Conservation (phyloP, 1,140 invertebrate genomes). For the Schlechtendalia chinensis region DNA sequence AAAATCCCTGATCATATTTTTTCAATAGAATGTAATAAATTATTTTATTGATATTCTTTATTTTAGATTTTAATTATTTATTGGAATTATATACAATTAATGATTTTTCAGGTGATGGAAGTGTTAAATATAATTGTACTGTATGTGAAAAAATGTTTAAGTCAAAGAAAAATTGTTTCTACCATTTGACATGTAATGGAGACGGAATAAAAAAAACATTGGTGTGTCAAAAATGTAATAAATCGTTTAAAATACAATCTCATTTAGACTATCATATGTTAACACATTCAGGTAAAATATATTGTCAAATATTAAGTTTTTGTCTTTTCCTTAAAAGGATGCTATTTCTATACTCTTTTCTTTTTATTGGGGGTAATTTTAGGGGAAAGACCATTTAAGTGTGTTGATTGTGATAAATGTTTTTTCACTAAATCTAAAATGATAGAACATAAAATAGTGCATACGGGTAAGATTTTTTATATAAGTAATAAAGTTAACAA, state of each 20-base stretch:
- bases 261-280: slow-evolving; percentile 45
- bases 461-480: slow-evolving; percentile 10
- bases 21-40: slow-evolving; percentile 15
- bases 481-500: no score
- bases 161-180: slow-evolving; percentile 43
- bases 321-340: no score
- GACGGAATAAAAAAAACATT: slow-evolving; percentile 23
- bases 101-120: slow-evolving; percentile 20
- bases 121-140: slow-evolving; percentile 37
- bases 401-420: slow-evolving; percentile 34
- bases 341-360: no score
- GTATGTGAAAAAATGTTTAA: slow-evolving; percentile 31
- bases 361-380: no score
- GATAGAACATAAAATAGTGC: slow-evolving; percentile 42
- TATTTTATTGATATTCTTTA: background rate
- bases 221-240: slow-evolving; percentile 30
- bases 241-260: slow-evolving; percentile 44
- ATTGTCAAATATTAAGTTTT: no score
- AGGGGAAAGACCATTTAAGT: slow-evolving; percentile 38
- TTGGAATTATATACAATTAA: background rate
- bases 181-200: slow-evolving; percentile 40
- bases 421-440: slow-evolving; percentile 48
- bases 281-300: slow-evolving; percentile 36
- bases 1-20: slow-evolving; percentile 39
- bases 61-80: background rate